Evolutionary conservation across 2,888 invertebrate genomes (phyloP).

Genomic region (Lasioglossum figueresi): DNA sequence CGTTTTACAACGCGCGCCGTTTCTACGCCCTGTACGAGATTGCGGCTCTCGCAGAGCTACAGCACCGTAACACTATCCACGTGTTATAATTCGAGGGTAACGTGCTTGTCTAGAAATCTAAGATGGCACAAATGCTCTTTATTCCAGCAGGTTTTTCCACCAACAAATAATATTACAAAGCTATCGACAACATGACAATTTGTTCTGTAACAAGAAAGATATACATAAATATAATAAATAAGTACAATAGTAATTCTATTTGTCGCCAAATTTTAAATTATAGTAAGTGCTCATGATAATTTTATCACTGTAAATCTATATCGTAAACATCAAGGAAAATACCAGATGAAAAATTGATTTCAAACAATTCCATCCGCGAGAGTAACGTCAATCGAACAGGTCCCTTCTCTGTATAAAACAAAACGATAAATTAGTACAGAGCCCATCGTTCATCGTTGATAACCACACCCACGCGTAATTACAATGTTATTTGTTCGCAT

Average conservation of each 20-base stretch:
- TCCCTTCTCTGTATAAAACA: not conserved
- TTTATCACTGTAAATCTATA: not conserved
- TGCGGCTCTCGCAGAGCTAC: conserved; percentile 15
- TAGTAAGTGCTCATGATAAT: too few relatives aligned
- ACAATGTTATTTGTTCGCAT: not conserved
- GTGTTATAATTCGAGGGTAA: conserved; percentile 55
- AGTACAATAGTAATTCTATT: too few relatives aligned
- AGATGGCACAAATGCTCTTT: conserved; percentile 6
- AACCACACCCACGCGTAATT: not conserved
- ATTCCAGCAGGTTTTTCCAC: not conserved
- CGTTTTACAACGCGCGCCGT: conserved; percentile 42
- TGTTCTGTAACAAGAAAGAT: too few relatives aligned
- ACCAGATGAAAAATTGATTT: not conserved
- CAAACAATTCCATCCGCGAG: not conserved
- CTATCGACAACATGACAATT: not conserved
- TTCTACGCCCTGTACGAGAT: conserved; percentile 29
- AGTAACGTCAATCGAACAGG: not conserved
- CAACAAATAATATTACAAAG: not conserved
- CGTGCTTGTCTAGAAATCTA: conserved; percentile 35
- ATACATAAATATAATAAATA: too few relatives aligned
- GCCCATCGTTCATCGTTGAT: not conserved
- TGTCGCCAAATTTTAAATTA: too few relatives aligned
- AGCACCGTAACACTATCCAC: conserved; percentile 49
- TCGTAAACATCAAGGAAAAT: not conserved
- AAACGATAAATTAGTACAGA: not conserved